Evolutionary conservation across 2,113 vertebrate genomes (phyloP), one percentile per base, ranked within the genome.

Genomic region (Pagrus major): DNA sequence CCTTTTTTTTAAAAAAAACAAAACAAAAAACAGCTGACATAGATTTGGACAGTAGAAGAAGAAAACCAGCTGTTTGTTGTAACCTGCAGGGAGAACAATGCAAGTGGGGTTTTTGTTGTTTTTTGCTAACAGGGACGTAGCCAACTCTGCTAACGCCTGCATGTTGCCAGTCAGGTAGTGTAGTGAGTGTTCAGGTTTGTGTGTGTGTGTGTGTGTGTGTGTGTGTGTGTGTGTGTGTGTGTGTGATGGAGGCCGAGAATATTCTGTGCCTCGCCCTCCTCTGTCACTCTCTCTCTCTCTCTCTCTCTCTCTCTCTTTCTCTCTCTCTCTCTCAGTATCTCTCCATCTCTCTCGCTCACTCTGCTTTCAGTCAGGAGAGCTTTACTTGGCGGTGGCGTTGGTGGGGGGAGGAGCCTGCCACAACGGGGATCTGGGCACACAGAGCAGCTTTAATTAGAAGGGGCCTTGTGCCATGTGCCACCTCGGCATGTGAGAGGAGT

Each of bases 361-460:
- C 15, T 71, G 64, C 74, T 89, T 44, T 88, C 80, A 77, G 88
- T 64, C 80, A 33, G 51, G 14, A 78, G 63, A 83, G 85, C 82
- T 81, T 76, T 63, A 49, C 66, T 81, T 83, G 82, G 84, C 23
- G 59, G 64, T 85, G 84, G 84, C 47, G 80, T 79, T 82, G 72
- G 74, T 59, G 83, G 80, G 88, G 88, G 93, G 91, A 76, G 92
- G 93, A 86, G 85, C 67, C 71, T 90, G 73, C 88, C 82, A 87
- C 82, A 71, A 79, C 82, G 75, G 89, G 75, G 77, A 87, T 88
- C 85, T 92, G 89, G 91, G 92, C 74, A 89, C 90, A 93, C 78
- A 91, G 87, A 92, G 92, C 88, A 80, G 89, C 92, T 93, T 94
- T 94, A 94, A 95, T 95, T 94, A 90, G 92, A 90, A 66, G 65